Evolutionary conservation across 2,888 invertebrate genomes (phyloP), one percentile per base, ranked within the genome.

Genomic region (Bellardia pandia): DNA sequence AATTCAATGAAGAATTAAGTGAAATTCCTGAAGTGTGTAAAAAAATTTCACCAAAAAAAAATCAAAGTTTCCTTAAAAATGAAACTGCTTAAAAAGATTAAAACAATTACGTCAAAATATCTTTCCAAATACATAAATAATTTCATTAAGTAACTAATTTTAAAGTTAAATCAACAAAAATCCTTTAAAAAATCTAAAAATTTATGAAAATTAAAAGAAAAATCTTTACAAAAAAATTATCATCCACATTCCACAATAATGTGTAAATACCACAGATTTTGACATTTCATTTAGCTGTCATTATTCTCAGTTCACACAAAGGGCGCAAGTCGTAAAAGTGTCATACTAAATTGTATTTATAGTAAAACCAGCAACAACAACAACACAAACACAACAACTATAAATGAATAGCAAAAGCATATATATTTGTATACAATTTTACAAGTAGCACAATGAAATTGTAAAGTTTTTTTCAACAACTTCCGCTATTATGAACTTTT

Each of bases 291-390:
- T 80, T 48, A 33, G 68, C 60, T 77, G 51, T 71, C 64, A 71
- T 37, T 72, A 23, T 7, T 45, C 16, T 9, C 3, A 8, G 0
- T 4, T 23, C 7, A 40, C 14, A 51, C 9, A 0, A 11, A 74
- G 14, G 14, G 87, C 87, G 87, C 87, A 85, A 66, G 87, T 58
- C 81, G 62, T 64, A 60, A 80, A 84, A 84, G 45, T 86, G 86
- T 86, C 86, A 84, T 40, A 8, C 30, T 78, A n/a, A 78, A 78
- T 74, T 78, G 6, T n/a, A 58, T 40, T 74, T 68, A 48, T 58
- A 81, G 64, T 74, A 53, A 80, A 71, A 33, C 37, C 8, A 53
- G n/a, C 51, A 56, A 56, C 9, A 77, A 30, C 64, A 69, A 48
- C 16, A 23, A 74, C 13, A 71, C 23, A 71, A 64, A 13, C 11